Evolutionary conservation across 2,113 vertebrate species (phyloP), one percentile per base, ranked within the genome.

Genomic region (Oceanites oceanicus): DNA sequence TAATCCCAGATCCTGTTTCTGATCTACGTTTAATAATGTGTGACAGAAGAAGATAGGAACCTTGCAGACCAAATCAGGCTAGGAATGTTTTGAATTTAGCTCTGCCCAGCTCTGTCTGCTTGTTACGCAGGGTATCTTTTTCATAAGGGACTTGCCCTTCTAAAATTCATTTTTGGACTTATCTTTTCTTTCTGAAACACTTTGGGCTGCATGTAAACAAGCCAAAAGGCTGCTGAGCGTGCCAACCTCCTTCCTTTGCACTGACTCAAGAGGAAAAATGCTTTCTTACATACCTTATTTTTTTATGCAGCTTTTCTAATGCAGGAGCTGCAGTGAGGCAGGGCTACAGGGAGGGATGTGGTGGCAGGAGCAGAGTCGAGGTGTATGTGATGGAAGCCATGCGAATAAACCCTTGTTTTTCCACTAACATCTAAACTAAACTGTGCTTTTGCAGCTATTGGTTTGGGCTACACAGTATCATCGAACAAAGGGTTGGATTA

Each of bases 21-120:
- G 96, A 97, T 96, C 96, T 94, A 9, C 34, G 7, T 97, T 97
- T 97, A 97, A 97, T 97, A 97, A 95, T 21, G 91, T 97, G 94
- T 95, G 96, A 97, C 96, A 96, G 94, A 95, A 88, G 79, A 92
- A 94, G 96, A 97, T 88, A 93, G 95, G 92, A 96, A 91, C 92
- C 59, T 87, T 94, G 84, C 66, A 94, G 44, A 90, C 95, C 85
- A 91, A 84, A 93, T 94, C 59, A 53, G 90, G 91, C 58, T 77
- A 1, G 96, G 89, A 95, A 94, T 52, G 88, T 92, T 95, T 90
- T 87, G 70, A 52, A 75, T 91, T 97, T 90, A 85, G 81, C 84
- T 94, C 94, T 94, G 88, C 94, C 83, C 73, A 14, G 72, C 56
- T 75, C 32, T 79, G 59, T 59, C 67, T 1, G 17, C 59, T 92